phyloP scores from a whole-genome alignment of 2,113 vertebrate species.

The Atrichornis clamosus region DNA sequence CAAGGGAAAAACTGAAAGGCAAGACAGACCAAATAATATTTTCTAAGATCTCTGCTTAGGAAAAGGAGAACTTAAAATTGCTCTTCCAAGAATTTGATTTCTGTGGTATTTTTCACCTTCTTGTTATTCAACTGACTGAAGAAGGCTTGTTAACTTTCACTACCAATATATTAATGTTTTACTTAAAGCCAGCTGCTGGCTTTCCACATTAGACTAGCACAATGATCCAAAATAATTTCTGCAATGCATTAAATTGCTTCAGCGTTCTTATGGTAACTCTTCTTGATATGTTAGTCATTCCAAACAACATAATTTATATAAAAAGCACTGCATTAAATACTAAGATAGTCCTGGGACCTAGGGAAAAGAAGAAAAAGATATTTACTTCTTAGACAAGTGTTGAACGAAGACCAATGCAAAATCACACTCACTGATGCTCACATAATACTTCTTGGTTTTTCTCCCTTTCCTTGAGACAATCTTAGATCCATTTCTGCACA shows the following conservation, averaged over 20 bases:
- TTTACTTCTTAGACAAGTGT: not conserved
- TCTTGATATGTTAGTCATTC: not conserved
- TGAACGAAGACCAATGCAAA: not conserved
- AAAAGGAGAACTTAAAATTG: not conserved
- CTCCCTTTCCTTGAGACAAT: not conserved
- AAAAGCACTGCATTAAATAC: not conserved
- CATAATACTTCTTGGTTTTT: rapidly evolving
- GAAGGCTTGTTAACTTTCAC: not conserved
- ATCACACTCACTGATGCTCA: not conserved
- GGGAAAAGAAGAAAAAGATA: not conserved
- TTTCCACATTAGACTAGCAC: not conserved
- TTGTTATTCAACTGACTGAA: not conserved
- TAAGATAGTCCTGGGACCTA: not conserved
- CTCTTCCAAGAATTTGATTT: not conserved
- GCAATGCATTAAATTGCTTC: not conserved
- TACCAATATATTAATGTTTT: not conserved
- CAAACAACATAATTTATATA: not conserved
- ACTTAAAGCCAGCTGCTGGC: not conserved
- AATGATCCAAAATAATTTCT: not conserved
- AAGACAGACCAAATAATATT: not conserved
- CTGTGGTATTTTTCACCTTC: not conserved
- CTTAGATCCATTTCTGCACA: not conserved
- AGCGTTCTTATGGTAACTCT: not conserved
- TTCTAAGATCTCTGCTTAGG: not conserved
- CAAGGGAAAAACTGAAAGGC: not conserved